Evolutionary conservation across 2,113 vertebrate genomes (phyloP), one percentile per base, ranked within the genome.

Genomic region (Microtus richardsoni): DNA sequence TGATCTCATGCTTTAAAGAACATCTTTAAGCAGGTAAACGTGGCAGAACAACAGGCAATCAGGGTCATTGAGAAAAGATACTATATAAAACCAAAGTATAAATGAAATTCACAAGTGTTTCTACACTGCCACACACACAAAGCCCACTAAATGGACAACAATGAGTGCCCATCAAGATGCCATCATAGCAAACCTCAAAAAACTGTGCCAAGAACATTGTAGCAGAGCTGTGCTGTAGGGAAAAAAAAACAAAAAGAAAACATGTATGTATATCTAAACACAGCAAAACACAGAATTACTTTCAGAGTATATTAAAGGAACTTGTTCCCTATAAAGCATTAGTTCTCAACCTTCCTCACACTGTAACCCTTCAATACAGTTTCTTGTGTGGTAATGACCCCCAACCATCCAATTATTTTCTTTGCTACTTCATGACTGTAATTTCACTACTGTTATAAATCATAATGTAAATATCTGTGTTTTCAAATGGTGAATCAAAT

Each of bases 21-120:
- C 2, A 94, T 16, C 36, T 13, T 10, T 74, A 26, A 68, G 11
- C 33, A 52, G 47, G 95, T 87, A 66, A 7, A 68, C 88, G 21
- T 68, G 14, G 6, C 79, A 28, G 70, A 54, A n/a, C 41, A 60
- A 8, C 0, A 33, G 30, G 24, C 19, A 49, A 86, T n/a, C 84
- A 47, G 4, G 60, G 49, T 14, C 66, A 88, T 75, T 47, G 44
- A 19, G 4, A 41, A 3, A 73, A 89, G 64, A 13, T 22, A 58
- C n/a, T 39, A 66, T 11, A 36, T 19, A 60, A 89, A 7, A 10
- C 7, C 5, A 70, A 75, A 17, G 17, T 44, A 68, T 19, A 92
- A 85, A 87, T 49, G n/a, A 95, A 94, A 88, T 58, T 73, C 74
- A 90, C n/a, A 19, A 68, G 44, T n/a, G 8, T 73, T 33, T 62